A percentile compares a stretch with the other conserved stretches of the same genome.
Evolutionary conservation across 2,113 vertebrate species (phyloP).

Genomic region (Rhegmatorhina hoffmannsi): DNA sequence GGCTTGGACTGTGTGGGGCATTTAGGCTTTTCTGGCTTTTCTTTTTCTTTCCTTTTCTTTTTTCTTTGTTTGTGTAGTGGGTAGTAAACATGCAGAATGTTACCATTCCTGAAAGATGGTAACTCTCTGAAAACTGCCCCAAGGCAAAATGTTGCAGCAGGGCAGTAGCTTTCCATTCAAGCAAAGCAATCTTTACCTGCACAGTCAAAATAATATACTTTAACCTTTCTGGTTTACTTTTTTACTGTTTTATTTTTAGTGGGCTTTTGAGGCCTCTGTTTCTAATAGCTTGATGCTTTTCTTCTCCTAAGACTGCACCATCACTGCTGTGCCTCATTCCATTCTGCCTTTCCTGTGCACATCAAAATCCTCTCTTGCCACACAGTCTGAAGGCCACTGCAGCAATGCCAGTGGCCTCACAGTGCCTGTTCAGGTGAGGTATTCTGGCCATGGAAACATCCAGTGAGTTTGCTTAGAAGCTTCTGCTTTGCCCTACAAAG

Average conservation of each 20-base stretch:
- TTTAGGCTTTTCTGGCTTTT: background rate
- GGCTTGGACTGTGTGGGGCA: background rate
- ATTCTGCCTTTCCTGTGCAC: background rate
- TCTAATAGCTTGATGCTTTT: background rate
- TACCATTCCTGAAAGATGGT: conserved; percentile 2
- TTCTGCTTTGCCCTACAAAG: background rate
- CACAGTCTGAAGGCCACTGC: background rate
- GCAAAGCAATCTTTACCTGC: background rate
- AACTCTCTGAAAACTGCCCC: background rate
- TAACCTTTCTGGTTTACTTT: background rate
- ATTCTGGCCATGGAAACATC: background rate
- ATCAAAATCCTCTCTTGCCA: background rate
- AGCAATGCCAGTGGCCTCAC: background rate
- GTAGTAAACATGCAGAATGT: background rate
- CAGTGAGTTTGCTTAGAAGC: background rate
- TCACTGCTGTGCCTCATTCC: background rate
- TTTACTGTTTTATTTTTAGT: background rate
- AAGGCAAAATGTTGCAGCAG: background rate
- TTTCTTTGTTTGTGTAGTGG: background rate
- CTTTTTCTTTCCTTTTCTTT: background rate
- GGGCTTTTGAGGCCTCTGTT: background rate
- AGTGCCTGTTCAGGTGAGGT: background rate
- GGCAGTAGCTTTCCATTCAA: background rate
- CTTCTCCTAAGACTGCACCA: background rate
- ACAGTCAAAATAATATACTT: background rate